These are phyloP conservation scores for Stigmatopora argus DNA, from an alignment of 2,113 vertebrate genomes.

Conservation along the genomic window DNA sequence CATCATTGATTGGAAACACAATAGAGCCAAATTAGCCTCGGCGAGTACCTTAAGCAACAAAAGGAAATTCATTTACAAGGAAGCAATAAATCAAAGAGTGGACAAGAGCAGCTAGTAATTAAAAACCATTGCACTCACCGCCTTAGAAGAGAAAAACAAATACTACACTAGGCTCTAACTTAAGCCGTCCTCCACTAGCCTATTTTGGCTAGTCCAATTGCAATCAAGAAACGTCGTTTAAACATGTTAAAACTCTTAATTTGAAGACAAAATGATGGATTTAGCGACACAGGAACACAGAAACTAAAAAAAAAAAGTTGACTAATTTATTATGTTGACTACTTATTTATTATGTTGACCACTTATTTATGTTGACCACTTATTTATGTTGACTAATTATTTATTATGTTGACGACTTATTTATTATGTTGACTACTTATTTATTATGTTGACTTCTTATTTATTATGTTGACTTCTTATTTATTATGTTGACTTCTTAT, in stretches of 20 bases:
- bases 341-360: too few relatives aligned
- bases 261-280: not conserved
- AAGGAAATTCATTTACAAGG: slow-evolving; percentile 7
- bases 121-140: not conserved
- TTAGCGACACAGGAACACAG: too few relatives aligned
- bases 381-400: too few relatives aligned
- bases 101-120: slow-evolving; percentile 12
- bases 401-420: too few relatives aligned
- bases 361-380: too few relatives aligned
- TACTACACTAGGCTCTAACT: not conserved
- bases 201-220: not conserved
- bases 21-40: slow-evolving; percentile 45
- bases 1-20: slow-evolving; percentile 51
- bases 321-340: too few relatives aligned
- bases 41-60: slow-evolving; percentile 38
- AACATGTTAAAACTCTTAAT: not conserved
- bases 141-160: not conserved
- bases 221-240: not conserved
- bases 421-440: too few relatives aligned
- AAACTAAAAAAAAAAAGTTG: too few relatives aligned
- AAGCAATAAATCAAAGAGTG: slow-evolving; percentile 4
- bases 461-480: too few relatives aligned
- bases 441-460: too few relatives aligned
- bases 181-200: not conserved
- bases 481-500: too few relatives aligned